A percentile compares a stretch with the other conserved stretches of the same genome.
Conservation (phyloP, 2,113 vertebrate genomes). For the Gobiocypris rarus region DNA sequence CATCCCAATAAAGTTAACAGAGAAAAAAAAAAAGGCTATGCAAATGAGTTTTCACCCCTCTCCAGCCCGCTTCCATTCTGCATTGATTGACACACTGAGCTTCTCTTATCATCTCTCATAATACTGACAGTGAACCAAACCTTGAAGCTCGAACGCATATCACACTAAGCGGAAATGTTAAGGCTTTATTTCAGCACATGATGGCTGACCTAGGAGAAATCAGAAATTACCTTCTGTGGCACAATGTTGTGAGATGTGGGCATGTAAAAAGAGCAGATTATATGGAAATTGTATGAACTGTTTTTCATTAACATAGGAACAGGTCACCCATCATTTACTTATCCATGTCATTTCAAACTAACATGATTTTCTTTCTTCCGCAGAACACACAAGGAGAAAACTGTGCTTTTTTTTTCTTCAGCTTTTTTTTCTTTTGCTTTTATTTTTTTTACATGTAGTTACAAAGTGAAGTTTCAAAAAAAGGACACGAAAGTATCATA, state of each 20-base stretch:
- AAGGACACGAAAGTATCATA: not conserved
- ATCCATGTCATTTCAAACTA: not conserved
- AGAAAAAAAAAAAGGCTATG: constrained; percentile 51
- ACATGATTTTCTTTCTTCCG: not conserved
- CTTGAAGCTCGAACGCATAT: constrained; percentile 37
- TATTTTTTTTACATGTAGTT: not conserved
- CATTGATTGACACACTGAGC: constrained; percentile 53
- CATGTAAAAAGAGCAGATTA: not conserved
- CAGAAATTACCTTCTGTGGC: constrained; percentile 1
- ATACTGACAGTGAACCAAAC: constrained; percentile 50
- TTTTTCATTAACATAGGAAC: not conserved
- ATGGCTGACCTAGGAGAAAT: constrained; percentile 31
- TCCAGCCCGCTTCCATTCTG: constrained; percentile 41
- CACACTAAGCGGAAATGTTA: constrained; percentile 18
- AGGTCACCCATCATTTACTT: not conserved
- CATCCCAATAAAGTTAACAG: constrained; percentile 55
- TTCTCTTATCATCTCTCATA: constrained; percentile 56
- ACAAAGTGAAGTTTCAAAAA: not conserved
- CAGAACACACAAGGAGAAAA: not conserved
- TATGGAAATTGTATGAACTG: constrained; percentile 2
- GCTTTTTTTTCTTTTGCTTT: no score
- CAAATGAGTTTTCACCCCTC: constrained; percentile 46
- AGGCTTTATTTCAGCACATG: constrained; percentile 44
- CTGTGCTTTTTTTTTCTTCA: no score
- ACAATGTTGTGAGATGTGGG: constrained; percentile 25